Percentiles rank a stretch among this genome's conserved stretches.
Conservation (phyloP, 2,113 vertebrate species). For the Tragelaphus imberbis region DNA sequence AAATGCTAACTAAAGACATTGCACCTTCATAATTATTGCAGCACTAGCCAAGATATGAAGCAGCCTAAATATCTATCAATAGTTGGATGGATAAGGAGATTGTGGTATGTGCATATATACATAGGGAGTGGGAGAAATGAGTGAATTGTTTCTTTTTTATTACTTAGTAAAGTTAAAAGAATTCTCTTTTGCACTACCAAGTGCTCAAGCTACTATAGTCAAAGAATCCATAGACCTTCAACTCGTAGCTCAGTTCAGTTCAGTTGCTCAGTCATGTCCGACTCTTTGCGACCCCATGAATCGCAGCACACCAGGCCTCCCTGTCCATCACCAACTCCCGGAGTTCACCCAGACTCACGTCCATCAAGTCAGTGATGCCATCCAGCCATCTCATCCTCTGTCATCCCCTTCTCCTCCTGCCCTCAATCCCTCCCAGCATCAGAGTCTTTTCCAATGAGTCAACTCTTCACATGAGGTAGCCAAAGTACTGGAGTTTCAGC, state of each 20-base stretch:
- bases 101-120: not conserved
- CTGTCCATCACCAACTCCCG: too few species aligned
- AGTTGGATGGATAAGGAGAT: not conserved
- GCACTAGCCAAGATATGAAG: not conserved
- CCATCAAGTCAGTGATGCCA: too few species aligned
- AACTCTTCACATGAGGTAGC: too few species aligned
- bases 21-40: not conserved
- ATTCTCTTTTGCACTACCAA: not conserved
- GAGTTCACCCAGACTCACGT: too few species aligned
- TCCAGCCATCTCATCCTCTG: too few species aligned
- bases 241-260: not conserved
- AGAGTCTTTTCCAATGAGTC: too few species aligned
- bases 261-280: too few species aligned
- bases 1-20: not conserved
- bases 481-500: too few species aligned
- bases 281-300: too few species aligned
- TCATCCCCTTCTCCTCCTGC: too few species aligned
- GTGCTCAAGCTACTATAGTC: not conserved
- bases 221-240: not conserved
- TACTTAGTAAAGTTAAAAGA: not conserved
- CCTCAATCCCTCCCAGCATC: too few species aligned
- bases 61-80: not conserved
- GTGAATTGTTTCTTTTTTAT: not conserved
- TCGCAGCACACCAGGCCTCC: too few species aligned
- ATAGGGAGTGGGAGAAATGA: not conserved